Percentiles rank a stretch among this genome's conserved stretches.
Evolutionary conservation across 23 tunicate genomes (phyloP).

Genomic region (Trididemnum nubilum): DNA sequence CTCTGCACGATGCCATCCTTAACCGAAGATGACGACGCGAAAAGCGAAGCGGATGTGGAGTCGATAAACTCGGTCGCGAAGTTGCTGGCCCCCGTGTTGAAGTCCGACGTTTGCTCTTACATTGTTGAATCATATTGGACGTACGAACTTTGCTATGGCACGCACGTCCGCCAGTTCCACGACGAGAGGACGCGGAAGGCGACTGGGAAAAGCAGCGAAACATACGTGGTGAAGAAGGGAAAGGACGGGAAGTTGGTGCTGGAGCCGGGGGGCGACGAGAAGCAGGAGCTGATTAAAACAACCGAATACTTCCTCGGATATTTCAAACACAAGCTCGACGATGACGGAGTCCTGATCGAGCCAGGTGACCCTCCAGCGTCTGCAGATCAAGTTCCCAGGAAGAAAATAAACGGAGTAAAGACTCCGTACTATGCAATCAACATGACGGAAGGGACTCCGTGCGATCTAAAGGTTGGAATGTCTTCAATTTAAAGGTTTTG

Average conservation of each 20-base stretch:
- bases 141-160: slow-evolving; percentile 92
- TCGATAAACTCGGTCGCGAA: slow-evolving; percentile 30
- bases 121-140: slow-evolving; percentile 86
- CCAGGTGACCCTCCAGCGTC: neutral
- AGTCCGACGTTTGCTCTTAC: slow-evolving; percentile 46
- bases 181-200: slow-evolving; percentile 70
- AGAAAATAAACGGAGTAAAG: slow-evolving; percentile 68
- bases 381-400: slow-evolving; percentile 41
- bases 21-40: neutral
- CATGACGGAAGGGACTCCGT: slow-evolving; percentile 82
- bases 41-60: neutral
- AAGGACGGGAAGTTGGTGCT: slow-evolving; percentile 33
- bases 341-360: neutral
- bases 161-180: slow-evolving; percentile 88
- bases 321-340: slow-evolving; percentile 29
- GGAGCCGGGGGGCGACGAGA: slow-evolving; percentile 16
- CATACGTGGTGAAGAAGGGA: neutral
- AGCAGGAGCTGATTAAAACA: slow-evolving; percentile 35
- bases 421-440: slow-evolving; percentile 76
- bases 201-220: neutral
- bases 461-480: slow-evolving; percentile 88
- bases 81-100: slow-evolving; percentile 62
- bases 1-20: slow-evolving; percentile 70
- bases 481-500: neutral
- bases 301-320: slow-evolving; percentile 88